Base-by-base conservation (phyloP, 2,797 vertebrate genomes). In the Pithecia hirsuta region DNA sequence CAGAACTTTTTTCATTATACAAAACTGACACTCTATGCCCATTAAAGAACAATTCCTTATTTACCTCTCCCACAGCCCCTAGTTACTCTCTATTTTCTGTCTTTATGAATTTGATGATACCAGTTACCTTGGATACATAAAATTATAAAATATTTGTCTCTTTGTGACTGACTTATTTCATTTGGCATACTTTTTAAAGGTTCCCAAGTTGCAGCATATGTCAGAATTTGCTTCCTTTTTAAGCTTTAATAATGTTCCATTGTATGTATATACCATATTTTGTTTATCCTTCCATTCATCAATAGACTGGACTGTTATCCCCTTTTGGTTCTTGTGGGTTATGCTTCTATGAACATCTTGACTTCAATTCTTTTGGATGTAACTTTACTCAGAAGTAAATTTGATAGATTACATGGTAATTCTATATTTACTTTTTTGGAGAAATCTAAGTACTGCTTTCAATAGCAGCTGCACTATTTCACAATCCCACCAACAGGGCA, bases 141-240 rank as follows among this genome's bases (percentile, higher is more conserved):
- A 89, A 57, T 59, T 14, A 84, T 26, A 20, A 2, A 48, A 2
- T 57, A 80, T 5, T 59, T 74, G 4, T 61, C 39, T 74, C 80
- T 87, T 76, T 92, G 44, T 81, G n/a, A 39, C 5, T 59, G 41
- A 8, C 14, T 89, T 84, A 46, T 50, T 96, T 95, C 15, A 83
- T 3, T 26, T 74, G n/a, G 39, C 9, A 64, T 46, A 52, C 33
- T 75, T 82, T 57, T 36, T 82, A 2, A 83, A 67, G 15, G 15
- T 78, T 83, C 7, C 26, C 28, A 4, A 20, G 2, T 50, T n/a
- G 4, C 2, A 26, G 4, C 6, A 48, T 44, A 28, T 59, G 8
- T 55, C n/a, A 90, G 36, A 55, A 89, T 81, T 59, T 52, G 11
- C 36, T 15, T 70, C 50, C 19, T 36, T 59, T 75, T 61, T 24